phyloP scores from a whole-genome alignment of 2,888 invertebrate genomes.

The Meiosimyza platycephala region DNA sequence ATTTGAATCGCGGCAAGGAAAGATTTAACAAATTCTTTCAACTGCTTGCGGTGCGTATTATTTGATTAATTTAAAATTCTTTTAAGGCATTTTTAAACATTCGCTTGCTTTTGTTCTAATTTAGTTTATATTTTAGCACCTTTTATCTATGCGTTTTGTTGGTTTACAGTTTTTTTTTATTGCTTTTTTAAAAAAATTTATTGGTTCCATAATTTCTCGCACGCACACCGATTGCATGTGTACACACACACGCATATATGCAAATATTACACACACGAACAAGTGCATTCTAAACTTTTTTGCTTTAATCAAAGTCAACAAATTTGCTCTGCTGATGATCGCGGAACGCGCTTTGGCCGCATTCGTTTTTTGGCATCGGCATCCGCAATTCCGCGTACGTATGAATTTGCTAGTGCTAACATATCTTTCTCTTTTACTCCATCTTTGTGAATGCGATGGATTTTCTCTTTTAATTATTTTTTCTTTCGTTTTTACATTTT shows the following conservation, averaged over 20 bases:
- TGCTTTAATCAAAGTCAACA: conserved; percentile 25
- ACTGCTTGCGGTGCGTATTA: conserved; percentile 64
- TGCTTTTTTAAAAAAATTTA: conserved; percentile 17
- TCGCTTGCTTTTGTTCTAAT: conserved; percentile 37
- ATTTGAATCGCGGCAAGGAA: conserved; percentile 64
- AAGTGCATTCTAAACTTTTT: conserved; percentile 23
- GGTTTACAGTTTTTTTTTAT: conserved; percentile 36
- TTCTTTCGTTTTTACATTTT: neutral
- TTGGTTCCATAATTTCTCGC: neutral
- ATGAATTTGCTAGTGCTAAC: conserved; percentile 41
- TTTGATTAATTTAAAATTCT: conserved; percentile 22
- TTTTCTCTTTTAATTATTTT: neutral
- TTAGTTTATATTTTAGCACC: conserved; percentile 25
- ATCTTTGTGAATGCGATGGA: no score
- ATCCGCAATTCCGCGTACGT: conserved; percentile 40
- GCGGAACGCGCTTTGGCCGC: conserved; percentile 13
- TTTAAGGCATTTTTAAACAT: conserved; percentile 41
- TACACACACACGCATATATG: neutral
- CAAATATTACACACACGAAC: conserved; percentile 2
- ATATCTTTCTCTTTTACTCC: neutral
- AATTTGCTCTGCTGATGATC: conserved; percentile 23
- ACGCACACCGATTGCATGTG: conserved; percentile 1
- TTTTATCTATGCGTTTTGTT: conserved; percentile 40
- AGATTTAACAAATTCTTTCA: conserved; percentile 65
- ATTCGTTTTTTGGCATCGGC: conserved; percentile 9